phyloP scores from a whole-genome alignment of 2,888 invertebrate genomes.

The Caenorhabditis sp. region DNA sequence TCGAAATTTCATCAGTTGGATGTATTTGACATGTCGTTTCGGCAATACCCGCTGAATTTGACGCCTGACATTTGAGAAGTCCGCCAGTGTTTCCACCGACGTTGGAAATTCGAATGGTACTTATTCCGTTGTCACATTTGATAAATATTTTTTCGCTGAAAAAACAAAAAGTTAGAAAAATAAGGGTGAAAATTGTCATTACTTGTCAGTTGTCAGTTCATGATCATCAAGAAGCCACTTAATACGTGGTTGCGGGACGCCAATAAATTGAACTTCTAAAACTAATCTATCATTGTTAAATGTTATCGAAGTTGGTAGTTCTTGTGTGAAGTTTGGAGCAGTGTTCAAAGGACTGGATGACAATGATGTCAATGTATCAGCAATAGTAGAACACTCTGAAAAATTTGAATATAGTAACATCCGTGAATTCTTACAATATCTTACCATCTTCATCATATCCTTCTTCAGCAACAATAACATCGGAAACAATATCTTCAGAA shows the following conservation, averaged over 20 bases:
- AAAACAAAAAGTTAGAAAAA: background rate
- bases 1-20: slow-evolving; percentile 28
- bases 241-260: slow-evolving; percentile 60
- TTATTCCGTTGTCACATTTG: slow-evolving; percentile 56
- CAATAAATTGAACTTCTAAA: slow-evolving; percentile 47
- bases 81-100: slow-evolving; percentile 38
- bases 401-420: background rate
- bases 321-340: slow-evolving; percentile 50
- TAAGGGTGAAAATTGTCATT: background rate
- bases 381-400: slow-evolving; percentile 61
- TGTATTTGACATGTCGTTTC: slow-evolving; percentile 32
- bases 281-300: slow-evolving; percentile 39
- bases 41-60: slow-evolving; percentile 47
- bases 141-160: slow-evolving; percentile 45
- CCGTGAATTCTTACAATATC: background rate
- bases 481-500: slow-evolving; percentile 39
- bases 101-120: slow-evolving; percentile 35
- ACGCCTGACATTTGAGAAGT: slow-evolving; percentile 42
- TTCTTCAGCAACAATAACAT: slow-evolving; percentile 47
- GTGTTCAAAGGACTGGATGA: slow-evolving; percentile 55
- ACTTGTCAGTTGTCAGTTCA: slow-evolving; percentile 43
- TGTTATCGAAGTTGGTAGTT: slow-evolving; percentile 16
- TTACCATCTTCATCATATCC: slow-evolving; percentile 52
- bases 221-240: slow-evolving; percentile 54
- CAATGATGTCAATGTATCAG: slow-evolving; percentile 55